Conservation (phyloP, 2,113 vertebrate species). For the Eulemur macaco region DNA sequence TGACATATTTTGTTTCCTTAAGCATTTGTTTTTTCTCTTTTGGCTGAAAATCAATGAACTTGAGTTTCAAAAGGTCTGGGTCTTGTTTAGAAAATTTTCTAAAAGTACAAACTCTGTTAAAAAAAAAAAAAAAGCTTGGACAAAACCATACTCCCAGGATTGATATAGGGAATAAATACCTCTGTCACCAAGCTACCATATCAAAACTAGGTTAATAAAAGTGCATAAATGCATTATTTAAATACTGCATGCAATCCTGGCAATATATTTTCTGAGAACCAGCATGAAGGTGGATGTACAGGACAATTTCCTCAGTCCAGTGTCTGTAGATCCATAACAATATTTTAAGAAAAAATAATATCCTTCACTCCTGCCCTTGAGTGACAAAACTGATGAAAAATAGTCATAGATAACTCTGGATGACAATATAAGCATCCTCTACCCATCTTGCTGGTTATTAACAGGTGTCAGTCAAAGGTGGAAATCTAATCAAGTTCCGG, state of each 20-base stretch:
- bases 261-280: constrained; percentile 66
- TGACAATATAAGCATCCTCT: constrained; percentile 73
- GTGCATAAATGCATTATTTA: constrained; percentile 49
- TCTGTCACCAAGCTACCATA: constrained; percentile 36
- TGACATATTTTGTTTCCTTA: constrained; percentile 14
- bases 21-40: background rate
- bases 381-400: constrained; percentile 84
- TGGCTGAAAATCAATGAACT: background rate
- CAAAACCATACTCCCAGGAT: background rate
- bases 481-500: constrained; percentile 78
- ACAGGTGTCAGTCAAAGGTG: constrained; percentile 81
- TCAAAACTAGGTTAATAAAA: constrained; percentile 15
- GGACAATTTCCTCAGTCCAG: constrained; percentile 53
- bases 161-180: constrained; percentile 52
- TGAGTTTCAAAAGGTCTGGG: background rate
- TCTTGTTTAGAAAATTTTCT: background rate
- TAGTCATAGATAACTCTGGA: constrained; percentile 80
- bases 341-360: constrained; percentile 79
- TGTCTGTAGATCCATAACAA: constrained; percentile 61
- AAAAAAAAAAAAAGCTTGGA: background rate
- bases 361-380: constrained; percentile 82
- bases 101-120: constrained; percentile 35
- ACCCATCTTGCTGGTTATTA: constrained; percentile 80
- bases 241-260: constrained; percentile 60
- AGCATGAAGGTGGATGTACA: constrained; percentile 53